Evolutionary conservation across 1,140 invertebrate species (phyloP).

Genomic region (Drepana arcuata): DNA sequence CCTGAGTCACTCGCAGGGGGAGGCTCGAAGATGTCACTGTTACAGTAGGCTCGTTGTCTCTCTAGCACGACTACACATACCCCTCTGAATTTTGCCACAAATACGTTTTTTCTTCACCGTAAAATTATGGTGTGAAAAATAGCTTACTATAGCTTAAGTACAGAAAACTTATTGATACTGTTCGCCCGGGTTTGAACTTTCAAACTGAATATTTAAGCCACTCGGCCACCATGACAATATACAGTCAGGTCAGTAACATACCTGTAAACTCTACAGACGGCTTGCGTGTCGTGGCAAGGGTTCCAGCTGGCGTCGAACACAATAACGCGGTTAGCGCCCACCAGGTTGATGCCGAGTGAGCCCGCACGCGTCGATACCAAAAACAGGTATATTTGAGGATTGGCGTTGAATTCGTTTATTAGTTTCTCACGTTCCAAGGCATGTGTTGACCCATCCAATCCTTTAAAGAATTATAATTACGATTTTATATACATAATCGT

Average conservation of each 20-base stretch:
- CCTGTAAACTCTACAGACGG: slow-evolving; percentile 97
- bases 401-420: slow-evolving; percentile 97
- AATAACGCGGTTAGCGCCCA: slow-evolving; percentile 96
- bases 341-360: slow-evolving; percentile 97
- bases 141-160: too few relatives aligned
- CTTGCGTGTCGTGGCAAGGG: slow-evolving; percentile 99
- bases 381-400: slow-evolving; percentile 91
- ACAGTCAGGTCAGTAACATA: too few relatives aligned
- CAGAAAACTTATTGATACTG: too few relatives aligned
- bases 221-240: too few relatives aligned
- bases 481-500: slow-evolving; percentile 3
- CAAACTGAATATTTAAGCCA: too few relatives aligned
- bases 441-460: slow-evolving; percentile 95
- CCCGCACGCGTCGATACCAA: slow-evolving; percentile 98
- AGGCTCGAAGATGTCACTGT: neutral
- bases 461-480: slow-evolving; percentile 61
- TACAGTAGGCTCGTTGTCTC: neutral
- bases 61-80: too few relatives aligned
- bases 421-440: slow-evolving; percentile 95
- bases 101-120: too few relatives aligned
- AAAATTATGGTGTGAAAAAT: too few relatives aligned
- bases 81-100: too few relatives aligned
- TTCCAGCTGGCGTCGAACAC: slow-evolving; percentile 99
- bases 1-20: neutral
- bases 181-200: too few relatives aligned